Evolutionary conservation across 2,888 invertebrate species (phyloP), one percentile per base, ranked within the genome.

Genomic region (Belgica antarctica): DNA sequence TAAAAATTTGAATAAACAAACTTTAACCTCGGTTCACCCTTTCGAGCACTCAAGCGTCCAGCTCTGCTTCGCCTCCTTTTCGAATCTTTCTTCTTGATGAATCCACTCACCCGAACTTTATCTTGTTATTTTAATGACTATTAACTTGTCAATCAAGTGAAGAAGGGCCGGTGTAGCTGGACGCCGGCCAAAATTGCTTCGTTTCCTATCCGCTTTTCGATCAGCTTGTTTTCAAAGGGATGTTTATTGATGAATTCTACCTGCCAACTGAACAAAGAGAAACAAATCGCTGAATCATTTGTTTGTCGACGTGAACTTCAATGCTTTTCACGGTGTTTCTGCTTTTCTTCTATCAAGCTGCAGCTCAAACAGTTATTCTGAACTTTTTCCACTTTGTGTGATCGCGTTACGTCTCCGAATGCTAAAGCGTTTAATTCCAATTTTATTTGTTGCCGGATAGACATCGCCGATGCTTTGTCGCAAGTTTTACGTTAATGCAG

Each of bases 121-220:
- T 59, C 59, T 59, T 59, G 59, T 59, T 59, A 59, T 27, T 34
- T 62, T 27, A 19, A 62, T 15, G 62, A 62, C 62, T 62, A 62
- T 62, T 62, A 62, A 62, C 62, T 62, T 62, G 62, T 62, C 62
- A 62, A 62, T 62, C 62, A 62, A 62, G 34, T 10, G 52, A 41
- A 41, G 52, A 52, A 22, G 52, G 52, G 17, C 15, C 41, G 41
- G n/a, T 52, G 1, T 25, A n/a, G n/a, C 31, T 31, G 62, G 34
- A 28, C 34, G 34, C 34, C n/a, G 5, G n/a, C n/a, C 28, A 27
- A 7, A 17, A 12, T 27, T 15, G 24, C 62, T 62, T 31, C 62
- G 34, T 62, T 62, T 62, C 25, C 62, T 25, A 19, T 62, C 28
- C 34, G 27, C n/a, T 62, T 59, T 59, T 25, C 22, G 59, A n/a